Conservation (phyloP, 1,140 invertebrate genomes). For the Ceratoteleas bidentatus region DNA sequence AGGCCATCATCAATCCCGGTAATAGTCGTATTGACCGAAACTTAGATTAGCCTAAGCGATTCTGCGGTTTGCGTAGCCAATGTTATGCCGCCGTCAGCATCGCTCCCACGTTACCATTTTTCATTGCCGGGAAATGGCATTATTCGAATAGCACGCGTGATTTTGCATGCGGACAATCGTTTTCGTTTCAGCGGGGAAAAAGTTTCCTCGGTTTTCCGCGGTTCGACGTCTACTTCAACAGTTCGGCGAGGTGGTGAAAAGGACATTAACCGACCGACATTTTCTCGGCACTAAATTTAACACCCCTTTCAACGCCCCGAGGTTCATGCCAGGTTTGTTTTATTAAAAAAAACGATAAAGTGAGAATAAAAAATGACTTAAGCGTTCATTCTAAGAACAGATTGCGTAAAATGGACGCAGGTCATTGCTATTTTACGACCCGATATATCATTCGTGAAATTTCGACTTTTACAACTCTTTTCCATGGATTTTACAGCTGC, state of each 20-base stretch:
- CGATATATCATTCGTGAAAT: constrained; percentile 15
- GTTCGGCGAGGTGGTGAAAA: constrained; percentile 5
- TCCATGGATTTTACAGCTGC: too few species aligned
- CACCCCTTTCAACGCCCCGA: background rate
- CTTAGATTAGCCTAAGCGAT: constrained; percentile 27
- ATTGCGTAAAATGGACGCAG: constrained; percentile 29
- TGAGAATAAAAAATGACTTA: constrained; percentile 19
- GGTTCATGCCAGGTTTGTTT: constrained; percentile 9
- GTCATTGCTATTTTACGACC: constrained; percentile 30
- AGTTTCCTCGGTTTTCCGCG: too few species aligned
- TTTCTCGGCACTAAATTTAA: constrained; percentile 4
- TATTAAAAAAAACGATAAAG: constrained; percentile 22
- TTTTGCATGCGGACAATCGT: too few species aligned
- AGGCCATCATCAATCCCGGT: constrained; percentile 15
- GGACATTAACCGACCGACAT: constrained; percentile 6
- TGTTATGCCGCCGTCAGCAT: background rate
- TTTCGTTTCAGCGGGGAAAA: too few species aligned
- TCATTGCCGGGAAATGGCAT: too few species aligned
- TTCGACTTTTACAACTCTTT: too few species aligned
- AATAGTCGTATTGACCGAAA: constrained; percentile 13
- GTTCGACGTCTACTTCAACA: too few species aligned
- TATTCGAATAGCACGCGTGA: too few species aligned
- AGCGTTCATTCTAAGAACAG: constrained; percentile 18
- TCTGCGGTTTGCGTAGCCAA: constrained; percentile 9
- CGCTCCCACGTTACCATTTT: too few species aligned